These are phyloP conservation scores for Dunckerocampus dactyliophorus DNA, from an alignment of 2,113 vertebrate genomes.

Conservation along the genomic window DNA sequence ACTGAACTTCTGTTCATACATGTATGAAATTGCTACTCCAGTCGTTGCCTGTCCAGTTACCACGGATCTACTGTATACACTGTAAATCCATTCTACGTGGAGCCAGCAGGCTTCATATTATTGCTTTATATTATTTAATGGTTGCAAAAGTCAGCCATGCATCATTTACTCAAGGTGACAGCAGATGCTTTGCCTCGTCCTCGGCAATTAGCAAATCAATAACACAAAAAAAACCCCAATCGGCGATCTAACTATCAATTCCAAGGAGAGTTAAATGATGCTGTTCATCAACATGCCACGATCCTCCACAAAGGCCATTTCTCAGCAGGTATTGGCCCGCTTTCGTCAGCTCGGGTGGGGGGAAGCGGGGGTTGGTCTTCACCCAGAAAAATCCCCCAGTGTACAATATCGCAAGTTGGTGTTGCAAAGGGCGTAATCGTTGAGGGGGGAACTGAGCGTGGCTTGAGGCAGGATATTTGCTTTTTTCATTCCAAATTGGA, in stretches of 20 bases:
- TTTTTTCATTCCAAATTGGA: conserved; percentile 29
- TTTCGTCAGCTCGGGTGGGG: conserved; percentile 57
- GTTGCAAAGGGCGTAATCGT: background rate
- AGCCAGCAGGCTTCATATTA: background rate
- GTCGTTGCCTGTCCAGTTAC: too few species aligned
- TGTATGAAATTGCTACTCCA: too few species aligned
- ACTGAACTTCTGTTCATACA: too few species aligned
- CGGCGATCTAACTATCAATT: conserved; percentile 63
- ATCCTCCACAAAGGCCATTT: conserved; percentile 49
- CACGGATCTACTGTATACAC: background rate
- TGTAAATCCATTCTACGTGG: background rate
- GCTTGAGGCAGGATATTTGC: conserved; percentile 20
- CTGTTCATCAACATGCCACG: conserved; percentile 61
- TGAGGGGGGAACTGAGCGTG: conserved; percentile 12
- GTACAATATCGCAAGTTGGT: conserved; percentile 8
- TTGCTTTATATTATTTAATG: conserved; percentile 29
- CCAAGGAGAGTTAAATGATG: conserved; percentile 35
- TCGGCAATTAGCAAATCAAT: conserved; percentile 72
- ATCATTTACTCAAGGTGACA: conserved; percentile 70
- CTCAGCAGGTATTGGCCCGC: conserved; percentile 48
- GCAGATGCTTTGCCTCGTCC: conserved; percentile 56
- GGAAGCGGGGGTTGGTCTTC: too few species aligned
- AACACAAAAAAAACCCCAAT: conserved; percentile 36
- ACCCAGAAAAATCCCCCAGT: conserved; percentile 22
- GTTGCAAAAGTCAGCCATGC: conserved; percentile 52